A percentile compares a stretch with the other conserved stretches of the same genome.
Conservation (phyloP, 2,113 vertebrate species). For the Sturnus vulgaris region DNA sequence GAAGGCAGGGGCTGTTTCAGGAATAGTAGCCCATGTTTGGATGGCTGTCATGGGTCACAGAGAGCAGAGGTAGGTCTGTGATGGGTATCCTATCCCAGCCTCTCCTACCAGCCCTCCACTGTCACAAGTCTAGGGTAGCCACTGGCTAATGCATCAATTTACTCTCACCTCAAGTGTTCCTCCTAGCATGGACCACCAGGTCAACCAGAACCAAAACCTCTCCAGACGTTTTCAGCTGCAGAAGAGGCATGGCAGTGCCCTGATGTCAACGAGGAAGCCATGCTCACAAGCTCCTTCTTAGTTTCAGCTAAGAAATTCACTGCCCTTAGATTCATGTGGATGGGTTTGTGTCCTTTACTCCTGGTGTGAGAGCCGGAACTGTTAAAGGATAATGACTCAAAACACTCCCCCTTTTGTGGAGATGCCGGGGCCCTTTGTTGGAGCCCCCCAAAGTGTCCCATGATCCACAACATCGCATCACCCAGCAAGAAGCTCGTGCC, state of each 20-base stretch:
- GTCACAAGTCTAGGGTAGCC: not conserved
- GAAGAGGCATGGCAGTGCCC: not conserved
- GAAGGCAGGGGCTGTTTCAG: not conserved
- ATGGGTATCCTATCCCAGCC: not conserved
- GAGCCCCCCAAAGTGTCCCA: fast-evolving
- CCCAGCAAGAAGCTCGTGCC: not conserved
- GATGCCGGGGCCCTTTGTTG: not conserved
- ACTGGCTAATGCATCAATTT: not conserved
- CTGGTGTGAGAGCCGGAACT: not conserved
- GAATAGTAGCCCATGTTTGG: not conserved
- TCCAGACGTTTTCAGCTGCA: not conserved
- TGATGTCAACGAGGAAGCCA: not conserved
- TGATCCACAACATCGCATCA: not conserved
- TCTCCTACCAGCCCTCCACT: not conserved
- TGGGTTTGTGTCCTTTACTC: not conserved
- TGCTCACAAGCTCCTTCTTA: not conserved
- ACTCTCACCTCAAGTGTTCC: not conserved
- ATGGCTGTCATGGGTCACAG: not conserved
- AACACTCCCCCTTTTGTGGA: not conserved
- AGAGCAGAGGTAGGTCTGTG: not conserved
- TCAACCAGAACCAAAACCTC: not conserved
- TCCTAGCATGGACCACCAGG: not conserved
- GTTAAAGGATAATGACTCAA: not conserved
- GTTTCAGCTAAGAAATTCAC: not conserved
- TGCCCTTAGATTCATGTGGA: not conserved